Percentiles rank a stretch among this genome's conserved stretches.
Conservation (phyloP, 2,888 invertebrate species). For the Agriopis aurantiaria region DNA sequence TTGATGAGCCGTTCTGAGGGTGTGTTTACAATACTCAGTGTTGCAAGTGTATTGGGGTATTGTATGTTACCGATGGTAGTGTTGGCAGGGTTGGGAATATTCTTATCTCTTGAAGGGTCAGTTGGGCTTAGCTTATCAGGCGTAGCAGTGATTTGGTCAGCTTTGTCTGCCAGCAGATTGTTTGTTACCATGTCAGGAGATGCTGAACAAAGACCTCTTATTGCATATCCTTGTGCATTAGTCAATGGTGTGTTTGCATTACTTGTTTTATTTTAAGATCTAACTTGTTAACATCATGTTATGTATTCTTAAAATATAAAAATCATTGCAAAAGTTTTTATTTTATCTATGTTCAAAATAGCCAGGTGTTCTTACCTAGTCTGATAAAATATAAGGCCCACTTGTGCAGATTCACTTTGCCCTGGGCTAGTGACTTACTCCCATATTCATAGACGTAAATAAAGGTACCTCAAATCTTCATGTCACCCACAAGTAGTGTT, state of each 20-base stretch:
- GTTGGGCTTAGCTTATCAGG: conserved; percentile 89
- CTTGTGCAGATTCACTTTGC: no score
- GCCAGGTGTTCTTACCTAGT: no score
- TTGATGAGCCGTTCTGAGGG: conserved; percentile 91
- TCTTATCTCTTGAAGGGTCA: conserved; percentile 91
- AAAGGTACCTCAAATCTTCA: no score
- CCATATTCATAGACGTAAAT: no score
- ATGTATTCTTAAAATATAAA: no score
- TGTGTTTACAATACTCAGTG: conserved; percentile 91
- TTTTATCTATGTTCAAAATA: no score
- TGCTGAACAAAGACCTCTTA: conserved; percentile 93
- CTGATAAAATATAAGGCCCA: no score
- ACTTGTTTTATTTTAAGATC: conserved; percentile 93
- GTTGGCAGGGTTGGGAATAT: conserved; percentile 92
- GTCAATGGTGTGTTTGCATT: conserved; percentile 97
- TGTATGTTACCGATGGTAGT: conserved; percentile 96
- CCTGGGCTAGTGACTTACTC: no score
- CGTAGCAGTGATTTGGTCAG: conserved; percentile 94
- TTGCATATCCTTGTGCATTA: conserved; percentile 97
- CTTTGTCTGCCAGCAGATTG: conserved; percentile 95
- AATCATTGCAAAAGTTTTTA: no score
- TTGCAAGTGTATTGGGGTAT: conserved; percentile 96
- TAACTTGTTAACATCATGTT: neutral
- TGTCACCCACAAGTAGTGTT: no score
- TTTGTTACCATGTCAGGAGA: conserved; percentile 96